Base-by-base conservation (phyloP, 1,140 invertebrate species). In the Varroa destructor region DNA sequence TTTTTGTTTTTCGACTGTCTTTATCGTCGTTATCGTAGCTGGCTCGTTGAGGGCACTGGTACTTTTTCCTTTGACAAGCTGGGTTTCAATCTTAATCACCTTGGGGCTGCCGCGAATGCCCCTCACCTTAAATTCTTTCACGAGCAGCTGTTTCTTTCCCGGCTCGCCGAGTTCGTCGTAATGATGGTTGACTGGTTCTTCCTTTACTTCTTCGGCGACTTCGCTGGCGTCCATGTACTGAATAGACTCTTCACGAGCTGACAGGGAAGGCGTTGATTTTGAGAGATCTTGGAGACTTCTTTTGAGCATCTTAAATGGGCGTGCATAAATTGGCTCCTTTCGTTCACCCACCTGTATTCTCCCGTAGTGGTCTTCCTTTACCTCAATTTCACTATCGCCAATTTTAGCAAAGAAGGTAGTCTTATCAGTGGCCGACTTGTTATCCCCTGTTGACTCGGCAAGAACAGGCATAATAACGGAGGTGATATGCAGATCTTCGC, bases 161-260 rank as follows among this genome's bases (percentile, higher is more conserved):
- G 61, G 61, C 36, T 67, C 61, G 61, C 61, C 61, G 40, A 67
- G 61, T 46, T 67, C 40, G 14, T 67, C 61, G 61, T 67, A 67
- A 46, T 67, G 61, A 40, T 67, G 61, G 46, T 46, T 67, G 61
- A 67, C 8, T 12, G 61, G 37, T 8, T 67, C 61, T 12, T 37
- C 61, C 40, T 67, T 67, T 12, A 37, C 3, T 40, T 67, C 61
- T 37, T 67, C 40, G 37, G 61, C 12, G 14, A 67, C 1, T 8
- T 67, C 61, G 1, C 12, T 40, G 10, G 37, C 61, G 36, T 67
- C 61, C 12, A 67, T 67, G 61, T 25, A 67, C 46, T 25, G 40
- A 46, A 67, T 67, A 14, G 61, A 37, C 37, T 67, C 61, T 40
- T 67, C 61, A 12, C 61, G 61, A 14, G 61, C 14, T 46, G 61